phyloP scores from a whole-genome alignment of 1,140 invertebrate genomes.

The Diorhabda sublineata region DNA sequence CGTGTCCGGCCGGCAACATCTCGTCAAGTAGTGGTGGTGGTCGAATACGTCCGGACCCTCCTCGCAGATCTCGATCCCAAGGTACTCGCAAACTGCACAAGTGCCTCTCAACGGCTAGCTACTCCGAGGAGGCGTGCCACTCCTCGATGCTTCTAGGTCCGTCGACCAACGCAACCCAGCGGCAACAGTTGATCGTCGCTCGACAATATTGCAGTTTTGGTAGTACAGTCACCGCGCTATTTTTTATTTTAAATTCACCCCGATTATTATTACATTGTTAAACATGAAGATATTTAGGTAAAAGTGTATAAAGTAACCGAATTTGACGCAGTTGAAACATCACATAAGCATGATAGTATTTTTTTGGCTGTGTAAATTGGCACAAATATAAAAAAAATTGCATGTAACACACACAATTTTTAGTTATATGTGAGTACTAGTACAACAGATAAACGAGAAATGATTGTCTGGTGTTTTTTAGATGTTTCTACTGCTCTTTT shows the following conservation, averaged over 20 bases:
- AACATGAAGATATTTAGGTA: no score
- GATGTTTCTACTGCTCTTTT: no score
- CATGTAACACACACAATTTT: no score
- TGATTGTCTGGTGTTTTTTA: no score
- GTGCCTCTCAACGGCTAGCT: slow-evolving; percentile 76
- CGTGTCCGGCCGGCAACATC: slow-evolving; percentile 40
- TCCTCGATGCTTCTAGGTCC: slow-evolving; percentile 33
- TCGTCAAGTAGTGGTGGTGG: slow-evolving; percentile 33
- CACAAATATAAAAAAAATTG: no score
- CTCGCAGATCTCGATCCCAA: slow-evolving; percentile 74
- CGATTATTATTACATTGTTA: no score
- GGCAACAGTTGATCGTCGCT: slow-evolving; percentile 66
- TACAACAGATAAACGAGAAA: no score
- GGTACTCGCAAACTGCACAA: slow-evolving; percentile 86
- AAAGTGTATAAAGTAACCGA: no score
- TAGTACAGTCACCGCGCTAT: slow-evolving; percentile 66
- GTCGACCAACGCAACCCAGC: slow-evolving; percentile 41
- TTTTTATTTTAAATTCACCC: slow-evolving; percentile 6
- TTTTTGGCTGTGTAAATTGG: no score
- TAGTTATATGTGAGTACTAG: no score
- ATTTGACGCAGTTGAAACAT: no score
- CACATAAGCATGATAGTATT: no score
- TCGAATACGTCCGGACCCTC: slow-evolving; percentile 45
- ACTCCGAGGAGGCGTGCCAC: slow-evolving; percentile 58
- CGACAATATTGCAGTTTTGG: slow-evolving; percentile 90